These are phyloP conservation scores for Drosophila conformis DNA, from an alignment of 2,888 invertebrate species.

Conservation along the genomic window DNA sequence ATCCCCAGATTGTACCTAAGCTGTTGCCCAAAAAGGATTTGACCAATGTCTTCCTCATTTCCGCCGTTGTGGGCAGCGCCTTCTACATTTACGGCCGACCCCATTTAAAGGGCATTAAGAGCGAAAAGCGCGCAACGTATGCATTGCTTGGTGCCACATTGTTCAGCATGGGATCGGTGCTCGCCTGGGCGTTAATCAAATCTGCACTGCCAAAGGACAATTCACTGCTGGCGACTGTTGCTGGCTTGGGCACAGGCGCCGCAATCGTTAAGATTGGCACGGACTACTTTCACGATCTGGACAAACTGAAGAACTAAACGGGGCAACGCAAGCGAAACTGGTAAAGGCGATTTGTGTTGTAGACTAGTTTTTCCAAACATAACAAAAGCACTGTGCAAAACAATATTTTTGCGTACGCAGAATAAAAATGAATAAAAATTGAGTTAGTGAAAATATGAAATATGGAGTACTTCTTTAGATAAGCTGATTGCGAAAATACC, in stretches of 20 bases:
- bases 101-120: slow-evolving; percentile 89
- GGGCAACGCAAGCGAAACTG: neutral
- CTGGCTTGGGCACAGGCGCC: slow-evolving; percentile 83
- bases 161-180: slow-evolving; percentile 95
- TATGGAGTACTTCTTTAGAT: neutral
- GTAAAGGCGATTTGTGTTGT: slow-evolving; percentile 26
- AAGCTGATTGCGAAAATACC: neutral
- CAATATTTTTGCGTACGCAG: slow-evolving; percentile 21
- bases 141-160: slow-evolving; percentile 90
- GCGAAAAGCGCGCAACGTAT: slow-evolving; percentile 88
- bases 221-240: slow-evolving; percentile 75
- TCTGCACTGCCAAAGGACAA: slow-evolving; percentile 87
- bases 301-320: slow-evolving; percentile 74
- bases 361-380: slow-evolving; percentile 35
- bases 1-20: slow-evolving; percentile 91
- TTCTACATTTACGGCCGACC: slow-evolving; percentile 93
- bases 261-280: slow-evolving; percentile 82
- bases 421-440: slow-evolving; percentile 50
- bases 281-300: slow-evolving; percentile 83
- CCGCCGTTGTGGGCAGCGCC: slow-evolving; percentile 92
- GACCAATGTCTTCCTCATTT: slow-evolving; percentile 92
- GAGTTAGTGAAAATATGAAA: slow-evolving; percentile 39
- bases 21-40: slow-evolving; percentile 87
- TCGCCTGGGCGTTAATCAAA: slow-evolving; percentile 94
- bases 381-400: slow-evolving; percentile 29